Evolutionary conservation across 2,113 vertebrate genomes (phyloP), one percentile per base, ranked within the genome.

Genomic region (Misgurnus anguillicaudatus): DNA sequence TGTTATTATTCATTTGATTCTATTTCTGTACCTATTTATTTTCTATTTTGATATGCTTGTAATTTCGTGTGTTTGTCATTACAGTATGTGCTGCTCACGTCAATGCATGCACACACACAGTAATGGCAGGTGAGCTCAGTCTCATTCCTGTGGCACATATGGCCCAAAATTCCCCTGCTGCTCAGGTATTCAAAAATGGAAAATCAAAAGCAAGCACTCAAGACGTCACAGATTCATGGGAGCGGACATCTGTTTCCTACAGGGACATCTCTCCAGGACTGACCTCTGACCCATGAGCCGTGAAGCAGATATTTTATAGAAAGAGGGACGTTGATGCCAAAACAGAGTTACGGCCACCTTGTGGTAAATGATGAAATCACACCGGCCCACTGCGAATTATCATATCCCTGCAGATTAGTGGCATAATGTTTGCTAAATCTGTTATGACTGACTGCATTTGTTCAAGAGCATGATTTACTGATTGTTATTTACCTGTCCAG

Each of bases 341-440:
- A 2, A 81, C 4, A 63, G 36, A 38, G 11, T 57, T 60, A 66
- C 80, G 80, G 84, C 83, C 89, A 72, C 84, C 84, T 41, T 85
- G 88, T 89, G 89, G 88, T 85, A 64, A 85, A 73, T 58, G 45
- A 62, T 82, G 65, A 42, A 80, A 87, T 77, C 83, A 75, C 85
- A 71, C 76, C 48, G 41, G 63, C 80, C 73, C 63, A 67, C 3
- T 21, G 19, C 13, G 47, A 16, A 19, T n/a, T 58, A 64, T 9
- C 31, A 64, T 64, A 9, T 64, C 41, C 21, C 21, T 60, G 77
- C 70, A 7, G 65, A 51, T 81, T 31, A 60, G n/a, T 7, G 39
- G 38, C 1, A 19, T 73, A 60, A 57, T 39, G 36, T 14, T 71
- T 60, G 70, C 58, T 41, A 58, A 72, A 72, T 72, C 53, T 58